Base-by-base conservation (phyloP, 2,113 vertebrate species). In the Eonycteris spelaea region DNA sequence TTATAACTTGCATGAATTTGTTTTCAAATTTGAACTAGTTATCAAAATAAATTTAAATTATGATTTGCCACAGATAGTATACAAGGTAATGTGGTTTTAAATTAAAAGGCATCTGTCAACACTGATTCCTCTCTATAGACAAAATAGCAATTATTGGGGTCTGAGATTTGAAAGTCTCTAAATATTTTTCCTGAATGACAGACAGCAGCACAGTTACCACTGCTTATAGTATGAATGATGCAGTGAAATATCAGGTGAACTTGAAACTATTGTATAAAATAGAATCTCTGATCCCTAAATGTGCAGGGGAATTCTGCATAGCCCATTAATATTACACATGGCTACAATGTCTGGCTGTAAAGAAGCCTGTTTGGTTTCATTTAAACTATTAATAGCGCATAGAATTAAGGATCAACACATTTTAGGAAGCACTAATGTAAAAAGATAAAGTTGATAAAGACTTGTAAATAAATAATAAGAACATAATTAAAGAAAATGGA, bases 1-100 rank as follows among this genome's bases (percentile, higher is more conserved):
- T 82, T 86, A 89, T 16, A 91, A 75, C 28, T 77, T 77, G 24
- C 33, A 73, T 77, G 10, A 92, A 86, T 90, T 90, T 90, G n/a
- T 75, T 86, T 92, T 57, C 45, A 77, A 74, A 92, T 94, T 84
- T 65, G 68, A 71, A 70, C 53, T 82, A 91, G 67, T 85, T 96
- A 89, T 80, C 59, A 85, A 95, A 91, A 75, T 70, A 92, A 85
- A 74, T 89, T 86, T 61, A 77, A 94, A 89, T 94, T 75, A 43
- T 94, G 73, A 92, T 40, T 38, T 92, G 24, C 33, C 63, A 95
- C 78, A 59, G 38, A 89, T 22, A 67, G 16, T 67, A 24, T 45
- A 77, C 15, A 19, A 30, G 7, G 48, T 82, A 73, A 71, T n/a
- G 24, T 77, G 19, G 4, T 82, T 95, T 92, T 95, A 82, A 91